A percentile compares a stretch with the other conserved stretches of the same genome.
Conservation (phyloP, 2,113 vertebrate genomes). For the Illadopsis cleaveri region DNA sequence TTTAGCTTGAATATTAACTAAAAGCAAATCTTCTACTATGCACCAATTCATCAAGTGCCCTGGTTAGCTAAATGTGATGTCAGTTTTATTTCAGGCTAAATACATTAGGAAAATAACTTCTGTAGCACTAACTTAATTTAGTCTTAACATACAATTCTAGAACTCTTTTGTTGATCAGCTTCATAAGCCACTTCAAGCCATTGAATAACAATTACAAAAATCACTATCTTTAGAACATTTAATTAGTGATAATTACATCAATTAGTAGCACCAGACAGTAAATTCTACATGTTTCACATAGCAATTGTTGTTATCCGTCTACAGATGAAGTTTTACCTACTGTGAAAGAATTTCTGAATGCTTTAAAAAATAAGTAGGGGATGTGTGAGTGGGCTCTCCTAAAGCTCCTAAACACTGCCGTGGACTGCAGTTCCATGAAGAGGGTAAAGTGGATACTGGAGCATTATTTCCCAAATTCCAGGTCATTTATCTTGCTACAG, state of each 20-base stretch:
- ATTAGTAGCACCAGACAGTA: not conserved
- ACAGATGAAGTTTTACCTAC: not conserved
- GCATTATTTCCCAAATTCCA: not conserved
- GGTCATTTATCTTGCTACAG: not conserved
- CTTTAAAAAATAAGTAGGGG: not conserved
- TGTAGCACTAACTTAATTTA: conserved; percentile 6
- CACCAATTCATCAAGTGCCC: not conserved
- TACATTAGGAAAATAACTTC: not conserved
- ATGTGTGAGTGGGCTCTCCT: not conserved
- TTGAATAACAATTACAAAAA: not conserved
- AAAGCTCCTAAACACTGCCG: not conserved
- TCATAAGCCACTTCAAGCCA: not conserved
- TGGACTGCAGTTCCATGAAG: too few relatives aligned
- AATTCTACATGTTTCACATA: not conserved
- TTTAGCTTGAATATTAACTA: not conserved
- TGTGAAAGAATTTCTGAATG: not conserved
- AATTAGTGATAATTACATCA: not conserved
- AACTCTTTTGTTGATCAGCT: not conserved
- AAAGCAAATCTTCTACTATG: not conserved
- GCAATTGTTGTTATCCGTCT: not conserved
- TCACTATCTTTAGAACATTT: not conserved
- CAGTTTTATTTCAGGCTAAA: conserved; percentile 2
- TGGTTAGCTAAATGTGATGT: not conserved
- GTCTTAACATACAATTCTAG: not conserved
- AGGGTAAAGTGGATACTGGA: not conserved